phyloP scores from a whole-genome alignment of 2,113 vertebrate species.

The Myodes glareolus region DNA sequence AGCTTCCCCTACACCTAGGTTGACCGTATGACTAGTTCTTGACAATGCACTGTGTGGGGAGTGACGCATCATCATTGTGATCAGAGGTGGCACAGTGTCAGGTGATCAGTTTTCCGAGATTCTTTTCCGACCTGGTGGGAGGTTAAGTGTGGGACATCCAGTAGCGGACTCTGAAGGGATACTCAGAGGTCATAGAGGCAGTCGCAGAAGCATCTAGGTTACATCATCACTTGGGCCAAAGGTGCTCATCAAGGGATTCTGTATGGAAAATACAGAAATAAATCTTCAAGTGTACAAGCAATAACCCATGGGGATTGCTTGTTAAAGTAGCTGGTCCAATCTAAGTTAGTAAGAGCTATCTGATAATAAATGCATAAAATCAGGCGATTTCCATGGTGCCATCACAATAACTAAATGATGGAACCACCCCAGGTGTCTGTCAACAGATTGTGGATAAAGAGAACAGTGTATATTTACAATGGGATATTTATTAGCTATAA shows the following conservation, averaged over 20 bases:
- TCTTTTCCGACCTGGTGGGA: not conserved
- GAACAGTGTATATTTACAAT: not conserved
- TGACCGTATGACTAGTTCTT: not conserved
- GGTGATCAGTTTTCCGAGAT: not conserved
- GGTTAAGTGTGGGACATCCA: not conserved
- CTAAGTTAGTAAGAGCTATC: not conserved
- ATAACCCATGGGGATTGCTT: not conserved
- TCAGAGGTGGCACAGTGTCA: not conserved
- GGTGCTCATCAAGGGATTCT: not conserved
- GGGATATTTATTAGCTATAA: not conserved
- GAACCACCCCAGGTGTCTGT: not conserved
- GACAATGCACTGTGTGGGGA: not conserved
- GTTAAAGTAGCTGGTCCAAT: not conserved
- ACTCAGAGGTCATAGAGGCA: not conserved
- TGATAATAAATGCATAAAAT: not conserved
- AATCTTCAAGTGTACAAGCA: not conserved
- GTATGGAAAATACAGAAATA: slow-evolving; percentile 5
- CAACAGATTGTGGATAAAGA: not conserved
- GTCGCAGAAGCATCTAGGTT: not conserved
- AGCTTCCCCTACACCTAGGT: not conserved
- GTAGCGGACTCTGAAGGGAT: not conserved
- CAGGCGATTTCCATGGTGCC: not conserved
- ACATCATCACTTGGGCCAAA: not conserved
- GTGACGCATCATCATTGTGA: not conserved
- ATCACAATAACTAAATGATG: not conserved